Base-by-base conservation (phyloP, 2,888 invertebrate genomes). In the Leucoma salicis region DNA sequence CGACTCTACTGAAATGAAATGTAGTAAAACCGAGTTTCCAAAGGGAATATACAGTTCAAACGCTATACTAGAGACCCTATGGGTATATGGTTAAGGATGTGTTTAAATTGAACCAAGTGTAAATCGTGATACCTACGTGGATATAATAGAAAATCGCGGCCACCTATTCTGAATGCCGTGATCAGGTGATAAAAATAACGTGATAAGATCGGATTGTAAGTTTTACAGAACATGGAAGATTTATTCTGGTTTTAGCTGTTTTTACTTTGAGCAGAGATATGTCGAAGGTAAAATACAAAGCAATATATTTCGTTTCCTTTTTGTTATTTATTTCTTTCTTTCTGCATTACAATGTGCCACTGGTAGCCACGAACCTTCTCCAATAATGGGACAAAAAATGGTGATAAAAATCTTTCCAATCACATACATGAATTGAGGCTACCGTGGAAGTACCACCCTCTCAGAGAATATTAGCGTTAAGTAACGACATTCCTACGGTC, bases 71-170 rank as follows among this genome's bases (percentile, higher is more conserved):
- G 29, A 29, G 14, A 2, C 4, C 12, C 6, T 29, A 2, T 5
- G 6, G 13, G 13, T 13, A 4, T 13, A 29, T 13, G 1, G 2
- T 11, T 27, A 27, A 27, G 27, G 7, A 27, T 27, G 27, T 28
- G 3, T 27, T 27, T 11, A 5, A 3, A n/a, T 3, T 27, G 27
- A n/a, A n/a, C n/a, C 2, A 10, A 2, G n/a, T 1, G 2, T n/a
- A n/a, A 11, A 14, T 29, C 13, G 35, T 42, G 43, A 55, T 46
- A 45, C 48, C 46, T 63, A 62, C 63, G 64, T 56, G 61, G 50
- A 59, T 65, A 59, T 67, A 60, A 69, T 68, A 64, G 61, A 63
- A 63, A 65, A 63, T 57, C 57, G 54, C 40, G 66, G 53, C 37
- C 52, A 57, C 46, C 57, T 57, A 55, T 56, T 51, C 41, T 45